Conservation (phyloP, 2,113 vertebrate species). For the Oncorhynchus nerka region DNA sequence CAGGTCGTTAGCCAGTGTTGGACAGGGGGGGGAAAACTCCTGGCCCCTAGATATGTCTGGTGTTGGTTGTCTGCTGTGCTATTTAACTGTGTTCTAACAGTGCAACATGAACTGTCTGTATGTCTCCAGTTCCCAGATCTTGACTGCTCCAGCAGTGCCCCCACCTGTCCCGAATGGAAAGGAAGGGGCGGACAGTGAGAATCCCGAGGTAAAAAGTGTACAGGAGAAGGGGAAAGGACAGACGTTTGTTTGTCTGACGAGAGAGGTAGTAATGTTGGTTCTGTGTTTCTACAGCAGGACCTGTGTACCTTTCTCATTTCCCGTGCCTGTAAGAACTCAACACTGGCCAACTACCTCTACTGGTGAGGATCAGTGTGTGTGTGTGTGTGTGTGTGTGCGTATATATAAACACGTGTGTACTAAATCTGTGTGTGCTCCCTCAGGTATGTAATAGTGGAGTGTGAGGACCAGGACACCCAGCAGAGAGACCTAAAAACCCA, state of each 20-base stretch:
- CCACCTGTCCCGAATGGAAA: constrained; percentile 83
- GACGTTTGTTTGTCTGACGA: neutral
- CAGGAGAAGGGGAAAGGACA: neutral
- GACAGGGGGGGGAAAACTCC: too few relatives aligned
- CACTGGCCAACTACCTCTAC: constrained; percentile 95
- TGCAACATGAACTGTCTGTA: constrained; percentile 12
- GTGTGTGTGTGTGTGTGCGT: neutral
- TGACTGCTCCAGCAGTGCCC: constrained; percentile 73
- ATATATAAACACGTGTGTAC: neutral
- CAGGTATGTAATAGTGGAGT: constrained; percentile 99
- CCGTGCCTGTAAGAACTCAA: constrained; percentile 96
- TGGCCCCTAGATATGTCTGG: too few relatives aligned
- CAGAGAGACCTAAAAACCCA: constrained; percentile 96
- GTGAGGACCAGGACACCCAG: constrained; percentile 96
- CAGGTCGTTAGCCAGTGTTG: too few relatives aligned
- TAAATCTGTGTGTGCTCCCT: constrained; percentile 11
- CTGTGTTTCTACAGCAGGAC: constrained; percentile 82
- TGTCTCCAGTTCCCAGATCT: constrained; percentile 84
- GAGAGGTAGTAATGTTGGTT: neutral
- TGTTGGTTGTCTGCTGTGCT: too few relatives aligned
- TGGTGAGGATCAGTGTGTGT: constrained; percentile 78
- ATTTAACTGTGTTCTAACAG: too few relatives aligned
- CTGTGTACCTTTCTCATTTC: constrained; percentile 97
- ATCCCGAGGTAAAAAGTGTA: constrained; percentile 78
- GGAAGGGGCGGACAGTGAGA: constrained; percentile 85